Base-by-base conservation (phyloP, 2,113 vertebrate genomes). In the Alligator mississippiensis region DNA sequence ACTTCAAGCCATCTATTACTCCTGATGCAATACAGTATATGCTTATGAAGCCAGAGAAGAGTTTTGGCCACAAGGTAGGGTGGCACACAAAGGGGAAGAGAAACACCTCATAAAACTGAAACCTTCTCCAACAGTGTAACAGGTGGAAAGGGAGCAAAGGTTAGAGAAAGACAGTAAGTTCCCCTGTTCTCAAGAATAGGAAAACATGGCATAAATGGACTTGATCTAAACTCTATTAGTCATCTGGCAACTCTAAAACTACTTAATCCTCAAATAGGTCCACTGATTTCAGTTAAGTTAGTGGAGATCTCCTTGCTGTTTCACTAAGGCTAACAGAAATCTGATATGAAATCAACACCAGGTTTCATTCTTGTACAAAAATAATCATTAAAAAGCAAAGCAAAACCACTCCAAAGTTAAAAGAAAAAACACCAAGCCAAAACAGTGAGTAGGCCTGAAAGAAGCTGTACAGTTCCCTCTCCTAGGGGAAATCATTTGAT, bases 311-410 rank as follows among this genome's bases (percentile, higher is more conserved):
- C 34, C 34, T 34, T 34, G 34, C 34, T 34, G 34, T 34, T 34
- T 64, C 34, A 24, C 27, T 47, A 63, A 83, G 66, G 28, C 11
- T 57, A 86, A 25, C 2, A 0, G 34, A 34, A 34, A 34, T 34
- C 5, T 54, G 77, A 0, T 22, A 62, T 63, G 57, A 85, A 90
- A 90, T 64, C 12, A 82, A 87, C 6, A 10, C 87, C 15, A 34
- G 34, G 84, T 91, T 87, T 21, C 81, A 0, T 0, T 15, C 14
- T 68, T 85, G 7, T 70, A 28, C 1, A 3, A 70, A 75, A 83
- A 61, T 4, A 91, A 93, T 34, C 34, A 95, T 79, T 87, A 90
- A 90, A 34, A 34, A 34, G 72, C 60, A 94, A 87, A 94, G 74
- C 47, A 93, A 75, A 95, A 81, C 61, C 6, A 17, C 47, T 47